Percentiles rank a stretch among this genome's conserved stretches.
These are phyloP conservation scores for Vicugna pacos DNA, from an alignment of 2,113 vertebrate species.

Conservation along the genomic window DNA sequence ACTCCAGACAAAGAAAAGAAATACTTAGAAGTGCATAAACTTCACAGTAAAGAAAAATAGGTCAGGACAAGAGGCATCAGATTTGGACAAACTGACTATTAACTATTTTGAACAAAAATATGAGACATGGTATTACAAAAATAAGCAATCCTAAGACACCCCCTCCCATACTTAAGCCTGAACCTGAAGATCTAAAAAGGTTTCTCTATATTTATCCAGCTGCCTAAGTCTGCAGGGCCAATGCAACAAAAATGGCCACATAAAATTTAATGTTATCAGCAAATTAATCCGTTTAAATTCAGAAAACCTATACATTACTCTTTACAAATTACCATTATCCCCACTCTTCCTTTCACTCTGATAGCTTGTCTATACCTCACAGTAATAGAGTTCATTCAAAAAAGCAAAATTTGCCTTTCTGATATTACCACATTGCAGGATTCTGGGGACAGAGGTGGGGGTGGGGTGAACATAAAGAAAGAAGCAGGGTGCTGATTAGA, in stretches of 20 bases:
- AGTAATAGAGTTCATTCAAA: neutral
- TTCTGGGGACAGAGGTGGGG: neutral
- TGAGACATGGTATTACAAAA: neutral
- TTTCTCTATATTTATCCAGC: neutral
- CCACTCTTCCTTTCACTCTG: neutral
- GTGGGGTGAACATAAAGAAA: neutral
- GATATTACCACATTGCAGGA: neutral
- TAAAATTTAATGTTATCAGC: neutral
- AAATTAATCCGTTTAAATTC: neutral
- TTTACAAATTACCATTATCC: neutral
- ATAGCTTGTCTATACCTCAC: neutral
- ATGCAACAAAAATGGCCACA: neutral
- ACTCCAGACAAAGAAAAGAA: neutral
- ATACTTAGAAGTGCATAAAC: neutral
- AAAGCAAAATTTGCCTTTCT: neutral
- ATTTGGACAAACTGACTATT: neutral
- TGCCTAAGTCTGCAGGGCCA: neutral
- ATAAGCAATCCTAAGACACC: neutral
- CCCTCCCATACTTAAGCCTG: neutral
- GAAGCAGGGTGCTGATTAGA: neutral
- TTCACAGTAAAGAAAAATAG: neutral
- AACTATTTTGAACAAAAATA: neutral
- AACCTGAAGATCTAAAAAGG: neutral
- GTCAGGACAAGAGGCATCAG: neutral
- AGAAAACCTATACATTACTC: neutral